Conservation (phyloP, 2,113 vertebrate genomes). For the human (Homo sapiens) region DNA sequence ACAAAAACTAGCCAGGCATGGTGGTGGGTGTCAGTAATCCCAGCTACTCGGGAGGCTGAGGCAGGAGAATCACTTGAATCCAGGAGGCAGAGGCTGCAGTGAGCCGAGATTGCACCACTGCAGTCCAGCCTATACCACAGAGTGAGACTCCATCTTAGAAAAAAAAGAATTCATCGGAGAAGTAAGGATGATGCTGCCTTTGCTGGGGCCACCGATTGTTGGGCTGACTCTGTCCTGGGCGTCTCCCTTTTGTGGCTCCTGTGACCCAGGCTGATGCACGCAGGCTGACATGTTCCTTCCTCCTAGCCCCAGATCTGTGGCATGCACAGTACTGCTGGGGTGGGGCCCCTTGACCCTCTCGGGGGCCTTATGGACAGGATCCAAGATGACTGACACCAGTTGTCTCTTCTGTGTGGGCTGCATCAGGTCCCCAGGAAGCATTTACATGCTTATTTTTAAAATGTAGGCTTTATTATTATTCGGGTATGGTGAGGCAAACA, state of each 20-base stretch:
- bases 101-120: too few species aligned
- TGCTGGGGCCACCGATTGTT: background rate
- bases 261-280: accelerated
- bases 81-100: too few species aligned
- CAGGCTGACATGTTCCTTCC: background rate
- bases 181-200: background rate
- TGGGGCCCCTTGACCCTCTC: background rate
- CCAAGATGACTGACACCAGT: background rate
- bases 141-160: too few species aligned
- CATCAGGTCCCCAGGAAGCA: accelerated
- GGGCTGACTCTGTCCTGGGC: background rate
- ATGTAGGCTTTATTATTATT: background rate
- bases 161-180: background rate
- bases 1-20: too few species aligned
- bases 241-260: background rate
- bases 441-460: too few species aligned
- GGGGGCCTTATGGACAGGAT: background rate
- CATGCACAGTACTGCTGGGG: background rate
- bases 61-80: too few species aligned
- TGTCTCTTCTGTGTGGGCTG: background rate
- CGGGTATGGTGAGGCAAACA: background rate
- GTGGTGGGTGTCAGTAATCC: too few species aligned
- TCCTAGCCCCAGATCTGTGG: too few species aligned
- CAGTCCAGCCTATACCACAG: too few species aligned
- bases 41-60: too few species aligned